Percentiles rank a stretch among this genome's conserved stretches.
These are phyloP conservation scores for Spea bombifrons DNA, from an alignment of 2,113 vertebrate genomes.

Conservation along the genomic window DNA sequence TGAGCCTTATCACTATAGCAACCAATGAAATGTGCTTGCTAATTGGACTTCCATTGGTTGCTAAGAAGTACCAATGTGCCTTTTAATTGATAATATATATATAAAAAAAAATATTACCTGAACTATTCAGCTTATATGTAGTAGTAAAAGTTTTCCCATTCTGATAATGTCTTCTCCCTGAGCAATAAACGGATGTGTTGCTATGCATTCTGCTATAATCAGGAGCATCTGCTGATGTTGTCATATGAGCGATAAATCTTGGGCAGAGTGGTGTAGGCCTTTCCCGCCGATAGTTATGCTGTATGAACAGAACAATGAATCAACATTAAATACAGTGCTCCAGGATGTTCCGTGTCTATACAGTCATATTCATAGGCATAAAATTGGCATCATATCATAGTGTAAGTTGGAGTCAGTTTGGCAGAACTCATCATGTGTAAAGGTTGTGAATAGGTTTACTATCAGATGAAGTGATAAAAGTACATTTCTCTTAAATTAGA, in stretches of 20 bases:
- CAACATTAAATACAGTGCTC: neutral
- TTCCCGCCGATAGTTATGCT: neutral
- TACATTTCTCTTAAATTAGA: too few species aligned
- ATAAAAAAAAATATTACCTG: conserved; percentile 50
- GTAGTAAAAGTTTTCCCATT: neutral
- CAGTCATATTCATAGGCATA: too few species aligned
- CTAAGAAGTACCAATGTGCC: too few species aligned
- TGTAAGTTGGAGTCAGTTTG: too few species aligned
- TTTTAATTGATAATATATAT: neutral
- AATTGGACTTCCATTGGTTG: too few species aligned
- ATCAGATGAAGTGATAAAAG: too few species aligned
- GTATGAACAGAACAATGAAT: neutral
- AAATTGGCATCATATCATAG: too few species aligned
- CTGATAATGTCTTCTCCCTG: conserved; percentile 28
- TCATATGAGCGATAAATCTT: conserved; percentile 65
- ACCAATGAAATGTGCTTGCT: too few species aligned
- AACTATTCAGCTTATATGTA: conserved; percentile 36
- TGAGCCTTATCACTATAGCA: too few species aligned
- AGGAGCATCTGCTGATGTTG: conserved; percentile 52
- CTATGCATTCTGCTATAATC: conserved; percentile 43
- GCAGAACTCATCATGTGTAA: too few species aligned
- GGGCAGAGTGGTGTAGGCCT: conserved; percentile 51
- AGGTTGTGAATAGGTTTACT: too few species aligned
- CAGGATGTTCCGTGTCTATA: too few species aligned
- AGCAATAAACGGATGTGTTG: conserved; percentile 42